Evolutionary conservation across 2,888 invertebrate species (phyloP).

Genomic region (Papilio demoleus): DNA sequence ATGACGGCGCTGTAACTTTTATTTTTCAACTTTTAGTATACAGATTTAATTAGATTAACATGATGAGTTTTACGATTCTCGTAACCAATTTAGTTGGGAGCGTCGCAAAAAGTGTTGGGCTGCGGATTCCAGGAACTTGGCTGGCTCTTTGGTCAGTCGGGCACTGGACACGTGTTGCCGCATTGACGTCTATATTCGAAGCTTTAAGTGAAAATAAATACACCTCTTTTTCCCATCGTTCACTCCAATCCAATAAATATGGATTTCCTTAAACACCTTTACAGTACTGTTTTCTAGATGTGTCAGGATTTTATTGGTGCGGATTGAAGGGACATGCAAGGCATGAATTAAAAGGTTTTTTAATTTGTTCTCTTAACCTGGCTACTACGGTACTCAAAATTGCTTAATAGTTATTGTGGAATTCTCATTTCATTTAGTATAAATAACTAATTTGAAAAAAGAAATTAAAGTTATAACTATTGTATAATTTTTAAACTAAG

Average conservation of each 20-base stretch:
- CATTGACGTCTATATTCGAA: slow-evolving; percentile 40
- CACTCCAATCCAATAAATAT: slow-evolving; percentile 36
- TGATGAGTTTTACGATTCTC: slow-evolving; percentile 40
- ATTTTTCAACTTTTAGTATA: slow-evolving; percentile 16
- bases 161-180: slow-evolving; percentile 42
- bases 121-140: slow-evolving; percentile 33
- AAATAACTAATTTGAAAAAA: too few species aligned
- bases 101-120: slow-evolving; percentile 37
- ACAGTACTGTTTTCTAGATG: slow-evolving; percentile 12
- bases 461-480: too few species aligned
- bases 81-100: slow-evolving; percentile 39
- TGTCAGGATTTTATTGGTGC: background rate
- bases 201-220: slow-evolving; percentile 25
- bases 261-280: slow-evolving; percentile 38
- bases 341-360: background rate
- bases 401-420: too few species aligned
- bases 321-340: background rate
- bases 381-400: too few species aligned
- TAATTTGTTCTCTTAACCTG: too few species aligned
- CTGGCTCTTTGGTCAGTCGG: slow-evolving; percentile 30
- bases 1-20: slow-evolving; percentile 7
- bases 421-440: too few species aligned
- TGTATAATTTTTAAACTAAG: too few species aligned
- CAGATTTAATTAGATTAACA: slow-evolving; percentile 41
- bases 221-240: slow-evolving; percentile 14